A percentile compares a stretch with the other conserved stretches of the same genome.
These are phyloP conservation scores for Centropus unirufus DNA, from an alignment of 2,113 vertebrate species.

Conservation along the genomic window DNA sequence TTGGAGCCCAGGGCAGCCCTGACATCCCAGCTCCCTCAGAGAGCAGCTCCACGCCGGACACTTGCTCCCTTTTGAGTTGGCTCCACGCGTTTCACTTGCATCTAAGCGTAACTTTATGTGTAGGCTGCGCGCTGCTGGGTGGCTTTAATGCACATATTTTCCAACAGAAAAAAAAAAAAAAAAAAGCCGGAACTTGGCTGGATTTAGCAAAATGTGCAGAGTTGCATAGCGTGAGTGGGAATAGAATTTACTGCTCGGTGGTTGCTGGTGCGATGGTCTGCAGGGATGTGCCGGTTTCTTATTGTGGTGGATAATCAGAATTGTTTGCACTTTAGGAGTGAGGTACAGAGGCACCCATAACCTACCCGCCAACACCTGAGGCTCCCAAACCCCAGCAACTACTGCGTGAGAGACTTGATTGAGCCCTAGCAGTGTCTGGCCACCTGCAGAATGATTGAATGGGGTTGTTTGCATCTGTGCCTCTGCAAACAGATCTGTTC, in stretches of 20 bases:
- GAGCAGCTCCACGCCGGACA: accelerated
- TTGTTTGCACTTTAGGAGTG: background rate
- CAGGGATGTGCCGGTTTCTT: background rate
- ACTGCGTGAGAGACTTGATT: background rate
- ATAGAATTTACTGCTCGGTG: background rate
- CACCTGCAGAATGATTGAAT: background rate
- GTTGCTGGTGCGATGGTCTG: background rate
- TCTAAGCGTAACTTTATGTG: background rate
- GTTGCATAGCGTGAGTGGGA: background rate
- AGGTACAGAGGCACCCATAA: too few species aligned
- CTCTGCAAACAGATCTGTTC: too few species aligned
- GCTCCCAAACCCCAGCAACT: background rate
- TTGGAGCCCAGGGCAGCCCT: background rate
- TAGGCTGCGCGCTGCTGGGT: background rate
- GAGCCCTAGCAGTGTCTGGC: background rate
- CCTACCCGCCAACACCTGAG: too few species aligned
- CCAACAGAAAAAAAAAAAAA: background rate
- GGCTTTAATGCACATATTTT: background rate
- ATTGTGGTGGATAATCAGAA: background rate
- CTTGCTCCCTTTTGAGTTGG: background rate
- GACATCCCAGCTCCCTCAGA: background rate
- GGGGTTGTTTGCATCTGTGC: background rate
- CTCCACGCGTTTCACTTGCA: background rate
- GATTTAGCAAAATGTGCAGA: background rate
- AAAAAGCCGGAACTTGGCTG: background rate